These are phyloP conservation scores for Drosophila albomicans DNA, from an alignment of 1,140 invertebrate genomes.

Conservation along the genomic window DNA sequence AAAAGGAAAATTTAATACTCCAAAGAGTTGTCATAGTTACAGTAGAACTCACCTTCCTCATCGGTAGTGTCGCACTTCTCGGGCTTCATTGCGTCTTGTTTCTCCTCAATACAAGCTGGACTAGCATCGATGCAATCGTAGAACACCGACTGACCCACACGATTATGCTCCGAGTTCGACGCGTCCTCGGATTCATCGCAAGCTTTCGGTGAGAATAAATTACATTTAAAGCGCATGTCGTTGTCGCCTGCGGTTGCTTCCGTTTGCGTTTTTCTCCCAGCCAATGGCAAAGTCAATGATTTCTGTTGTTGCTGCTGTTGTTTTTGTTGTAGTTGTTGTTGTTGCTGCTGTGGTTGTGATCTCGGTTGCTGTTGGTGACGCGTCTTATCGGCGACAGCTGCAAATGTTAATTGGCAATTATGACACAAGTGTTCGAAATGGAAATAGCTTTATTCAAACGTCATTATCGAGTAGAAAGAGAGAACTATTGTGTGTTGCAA, in stretches of 20 bases:
- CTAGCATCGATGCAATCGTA: slow-evolving; percentile 86
- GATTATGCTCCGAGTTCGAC: slow-evolving; percentile 73
- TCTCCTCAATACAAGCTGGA: slow-evolving; percentile 87
- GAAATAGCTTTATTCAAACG: slow-evolving; percentile 38
- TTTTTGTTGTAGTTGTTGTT: slow-evolving; percentile 30
- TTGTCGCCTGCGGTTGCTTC: slow-evolving; percentile 38
- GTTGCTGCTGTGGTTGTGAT: slow-evolving; percentile 41
- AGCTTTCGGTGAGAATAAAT: slow-evolving; percentile 67
- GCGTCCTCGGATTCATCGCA: slow-evolving; percentile 73
- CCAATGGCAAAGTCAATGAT: slow-evolving; percentile 77
- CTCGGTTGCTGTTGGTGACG: slow-evolving; percentile 30
- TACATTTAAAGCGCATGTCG: slow-evolving; percentile 73
- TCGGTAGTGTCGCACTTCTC: slow-evolving; percentile 88
- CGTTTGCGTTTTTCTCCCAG: slow-evolving; percentile 51
- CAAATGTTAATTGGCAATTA: slow-evolving; percentile 61
- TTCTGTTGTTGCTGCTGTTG: slow-evolving; percentile 62
- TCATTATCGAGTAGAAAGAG: slow-evolving; percentile 1
- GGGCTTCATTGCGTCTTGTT: slow-evolving; percentile 91
- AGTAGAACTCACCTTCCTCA: slow-evolving; percentile 87
- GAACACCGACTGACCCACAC: slow-evolving; percentile 85
- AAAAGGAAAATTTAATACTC: slow-evolving; percentile 12
- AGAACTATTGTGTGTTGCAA: slow-evolving; percentile 8
- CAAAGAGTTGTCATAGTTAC: too few relatives aligned
- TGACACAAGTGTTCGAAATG: slow-evolving; percentile 24
- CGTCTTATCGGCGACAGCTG: slow-evolving; percentile 50